A percentile compares a stretch with the other conserved stretches of the same genome.
phyloP scores from a whole-genome alignment of 2,888 invertebrate genomes.

The Nezara viridula region DNA sequence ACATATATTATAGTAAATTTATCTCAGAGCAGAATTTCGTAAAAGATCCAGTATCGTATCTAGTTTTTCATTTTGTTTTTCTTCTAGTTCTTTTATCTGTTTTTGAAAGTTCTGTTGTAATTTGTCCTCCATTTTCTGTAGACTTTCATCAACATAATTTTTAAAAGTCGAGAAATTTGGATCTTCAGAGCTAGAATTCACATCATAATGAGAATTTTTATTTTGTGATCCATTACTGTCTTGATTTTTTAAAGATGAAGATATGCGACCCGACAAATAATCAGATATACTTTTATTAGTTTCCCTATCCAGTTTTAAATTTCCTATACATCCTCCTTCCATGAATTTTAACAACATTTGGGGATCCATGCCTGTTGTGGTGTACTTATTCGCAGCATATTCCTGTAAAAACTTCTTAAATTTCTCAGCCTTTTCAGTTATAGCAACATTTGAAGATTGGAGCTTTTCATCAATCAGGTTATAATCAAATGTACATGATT shows the following conservation, averaged over 20 bases:
- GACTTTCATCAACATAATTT: conserved; percentile 61
- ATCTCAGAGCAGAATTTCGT: conserved; percentile 52
- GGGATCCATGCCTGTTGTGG: conserved; percentile 63
- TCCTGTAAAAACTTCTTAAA: conserved; percentile 66
- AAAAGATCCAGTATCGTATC: conserved; percentile 67
- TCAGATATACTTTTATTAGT: conserved; percentile 64
- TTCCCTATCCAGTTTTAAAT: conserved; percentile 64
- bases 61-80: conserved; percentile 68
- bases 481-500: conserved; percentile 65
- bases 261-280: conserved; percentile 64
- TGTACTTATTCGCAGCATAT: conserved; percentile 61
- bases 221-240: conserved; percentile 29
- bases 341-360: conserved; percentile 65
- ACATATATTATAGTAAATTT: conserved; percentile 19
- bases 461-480: conserved; percentile 65
- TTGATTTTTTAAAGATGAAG: conserved; percentile 64
- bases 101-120: conserved; percentile 53
- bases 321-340: conserved; percentile 63
- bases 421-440: conserved; percentile 66
- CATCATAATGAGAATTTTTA: conserved; percentile 26
- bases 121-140: conserved; percentile 53
- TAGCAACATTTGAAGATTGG: conserved; percentile 65
- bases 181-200: not conserved
- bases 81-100: conserved; percentile 67
- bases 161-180: conserved; percentile 26